Base-by-base conservation (phyloP, 1,140 invertebrate species). In the Papilio polytes region DNA sequence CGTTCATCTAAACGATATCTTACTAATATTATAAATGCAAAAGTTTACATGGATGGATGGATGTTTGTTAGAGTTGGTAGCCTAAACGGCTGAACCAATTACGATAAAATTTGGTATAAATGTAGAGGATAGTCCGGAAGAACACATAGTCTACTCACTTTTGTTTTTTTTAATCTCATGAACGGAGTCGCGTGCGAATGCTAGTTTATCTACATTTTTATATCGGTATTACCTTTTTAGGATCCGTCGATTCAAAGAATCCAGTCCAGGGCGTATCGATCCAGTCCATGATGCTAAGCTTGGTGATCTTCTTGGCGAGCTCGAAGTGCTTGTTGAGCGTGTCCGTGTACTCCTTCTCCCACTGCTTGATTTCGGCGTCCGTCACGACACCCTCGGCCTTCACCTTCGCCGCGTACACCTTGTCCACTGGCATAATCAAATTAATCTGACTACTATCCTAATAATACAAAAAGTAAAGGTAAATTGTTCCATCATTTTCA, bases 181-280 rank as follows among this genome's bases (percentile, higher is more conserved):
- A n/a, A n/a, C n/a, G n/a, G n/a, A n/a, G n/a, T n/a, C n/a, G n/a
- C n/a, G n/a, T n/a, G n/a, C n/a, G n/a, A n/a, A n/a, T n/a, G n/a
- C n/a, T n/a, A n/a, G n/a, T 72, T 41, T 74, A 2, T 31, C 0
- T 9, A 51, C 15, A 63, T 22, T 10, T 10, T 63, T 22, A 20
- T n/a, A 18, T 22, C 36, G 26, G 51, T 41, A 1, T 44, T 36
- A 94, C 93, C 88, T 88, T 90, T 36, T 91, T 92, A 8, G 92
- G 96, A 93, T 97, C 96, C 83, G 94, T 94, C 70, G 96, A 94
- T 86, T 96, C 95, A 82, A 96, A 97, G 84, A 97, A 97, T 22
- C 96, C 97, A 26, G 96, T 96, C 98, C 98, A 99, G 0, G 98
- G 98, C 8, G 97, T 97, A 88, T 98, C 98, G 7, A 98, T 95